Conservation (phyloP, 1,140 invertebrate genomes). For the Palaemon carinicauda region DNA sequence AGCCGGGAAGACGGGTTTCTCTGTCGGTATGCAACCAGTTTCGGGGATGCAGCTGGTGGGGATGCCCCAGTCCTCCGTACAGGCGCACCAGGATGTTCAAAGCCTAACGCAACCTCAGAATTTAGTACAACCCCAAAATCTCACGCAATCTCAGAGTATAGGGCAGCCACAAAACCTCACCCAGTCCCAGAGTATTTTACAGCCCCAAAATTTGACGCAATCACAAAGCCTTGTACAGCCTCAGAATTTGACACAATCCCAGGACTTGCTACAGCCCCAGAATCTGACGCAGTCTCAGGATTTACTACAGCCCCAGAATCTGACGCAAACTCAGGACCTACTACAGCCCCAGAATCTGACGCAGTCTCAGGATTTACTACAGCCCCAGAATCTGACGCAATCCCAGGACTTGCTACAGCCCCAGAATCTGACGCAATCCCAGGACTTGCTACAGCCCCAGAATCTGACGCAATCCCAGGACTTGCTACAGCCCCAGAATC, state of each 20-base stretch:
- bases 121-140: neutral
- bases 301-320: constrained; percentile 4
- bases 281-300: constrained; percentile 27
- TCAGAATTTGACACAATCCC: constrained; percentile 29
- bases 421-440: constrained; percentile 38
- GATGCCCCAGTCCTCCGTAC: neutral
- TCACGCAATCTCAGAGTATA: neutral
- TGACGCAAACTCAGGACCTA: neutral
- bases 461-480: neutral
- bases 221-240: no score
- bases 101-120: no score
- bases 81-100: neutral
- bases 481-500: neutral
- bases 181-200: no score
- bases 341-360: constrained; percentile 27
- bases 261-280: constrained; percentile 20
- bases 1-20: constrained; percentile 1
- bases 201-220: neutral
- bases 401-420: constrained; percentile 28
- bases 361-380: neutral
- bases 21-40: constrained; percentile 22
- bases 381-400: constrained; percentile 15
- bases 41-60: constrained; percentile 16
- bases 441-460: constrained; percentile 28
- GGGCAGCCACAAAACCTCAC: neutral